A percentile compares a stretch with the other conserved stretches of the same genome.
phyloP scores from a whole-genome alignment of 2,888 invertebrate species.

The Microctonus hyperodae region DNA sequence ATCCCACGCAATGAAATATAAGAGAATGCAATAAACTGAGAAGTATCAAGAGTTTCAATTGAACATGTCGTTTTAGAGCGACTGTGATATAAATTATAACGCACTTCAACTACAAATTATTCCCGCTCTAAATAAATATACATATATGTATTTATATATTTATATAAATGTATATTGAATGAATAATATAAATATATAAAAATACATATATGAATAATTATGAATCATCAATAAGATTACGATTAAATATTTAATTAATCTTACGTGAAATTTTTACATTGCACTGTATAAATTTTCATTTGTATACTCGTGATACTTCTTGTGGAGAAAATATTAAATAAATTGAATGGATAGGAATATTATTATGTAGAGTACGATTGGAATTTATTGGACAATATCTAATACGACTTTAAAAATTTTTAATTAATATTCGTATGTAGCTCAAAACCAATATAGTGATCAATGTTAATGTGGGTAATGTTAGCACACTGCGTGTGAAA shows the following conservation, averaged over 20 bases:
- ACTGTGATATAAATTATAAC: not conserved
- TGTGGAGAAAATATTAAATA: conserved; percentile 2
- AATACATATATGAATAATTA: no score
- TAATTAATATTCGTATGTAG: conserved; percentile 47
- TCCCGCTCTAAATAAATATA: not conserved
- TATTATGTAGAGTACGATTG: conserved; percentile 18
- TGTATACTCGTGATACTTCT: not conserved
- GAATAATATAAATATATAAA: no score
- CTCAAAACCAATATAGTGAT: conserved; percentile 43
- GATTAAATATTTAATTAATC: not conserved
- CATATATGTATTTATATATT: not conserved
- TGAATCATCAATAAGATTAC: not conserved
- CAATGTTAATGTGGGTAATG: conserved; percentile 18
- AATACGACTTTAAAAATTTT: conserved; percentile 47
- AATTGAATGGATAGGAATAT: not conserved
- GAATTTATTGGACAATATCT: conserved; percentile 51
- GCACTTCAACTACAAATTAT: not conserved
- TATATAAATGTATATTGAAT: no score
- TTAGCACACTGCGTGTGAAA: conserved; percentile 11
- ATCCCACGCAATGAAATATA: not conserved
- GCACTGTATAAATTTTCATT: not conserved
- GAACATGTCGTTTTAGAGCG: not conserved
- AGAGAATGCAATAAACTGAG: not conserved
- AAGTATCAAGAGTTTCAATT: conserved; percentile 12
- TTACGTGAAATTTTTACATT: not conserved